These are phyloP conservation scores for Callaeas wilsoni DNA, from an alignment of 2,113 vertebrate genomes.

Conservation along the genomic window DNA sequence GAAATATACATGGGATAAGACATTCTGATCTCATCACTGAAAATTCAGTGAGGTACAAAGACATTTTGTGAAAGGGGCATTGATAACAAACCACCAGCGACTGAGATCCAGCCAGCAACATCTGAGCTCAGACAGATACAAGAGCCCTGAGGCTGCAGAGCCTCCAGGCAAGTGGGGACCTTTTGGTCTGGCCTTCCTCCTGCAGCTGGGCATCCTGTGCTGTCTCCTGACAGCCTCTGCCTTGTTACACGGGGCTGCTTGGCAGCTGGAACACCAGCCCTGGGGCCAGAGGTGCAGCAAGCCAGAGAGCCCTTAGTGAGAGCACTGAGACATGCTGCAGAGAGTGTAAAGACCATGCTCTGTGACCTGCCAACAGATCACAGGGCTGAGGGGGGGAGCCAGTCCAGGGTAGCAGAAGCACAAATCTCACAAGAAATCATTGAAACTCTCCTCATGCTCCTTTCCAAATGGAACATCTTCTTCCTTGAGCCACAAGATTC, in stretches of 20 bases:
- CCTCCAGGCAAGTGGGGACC: neutral
- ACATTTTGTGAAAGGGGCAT: neutral
- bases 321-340: neutral
- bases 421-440: neutral
- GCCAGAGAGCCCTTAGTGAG: neutral
- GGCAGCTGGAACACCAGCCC: accelerated
- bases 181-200: neutral
- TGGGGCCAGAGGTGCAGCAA: neutral
- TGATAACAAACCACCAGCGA: neutral
- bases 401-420: neutral
- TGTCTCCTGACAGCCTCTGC: neutral
- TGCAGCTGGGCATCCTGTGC: neutral
- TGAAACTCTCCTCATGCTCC: neutral
- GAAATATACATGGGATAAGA: neutral
- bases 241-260: neutral
- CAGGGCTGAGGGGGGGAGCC: neutral
- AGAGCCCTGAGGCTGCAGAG: neutral
- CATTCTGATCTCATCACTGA: neutral
- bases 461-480: neutral
- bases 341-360: neutral
- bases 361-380: neutral
- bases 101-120: neutral
- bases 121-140: neutral
- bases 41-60: neutral
- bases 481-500: neutral